Evolutionary conservation across 2,113 vertebrate species (phyloP), one percentile per base, ranked within the genome.

Genomic region (Sturnus vulgaris): DNA sequence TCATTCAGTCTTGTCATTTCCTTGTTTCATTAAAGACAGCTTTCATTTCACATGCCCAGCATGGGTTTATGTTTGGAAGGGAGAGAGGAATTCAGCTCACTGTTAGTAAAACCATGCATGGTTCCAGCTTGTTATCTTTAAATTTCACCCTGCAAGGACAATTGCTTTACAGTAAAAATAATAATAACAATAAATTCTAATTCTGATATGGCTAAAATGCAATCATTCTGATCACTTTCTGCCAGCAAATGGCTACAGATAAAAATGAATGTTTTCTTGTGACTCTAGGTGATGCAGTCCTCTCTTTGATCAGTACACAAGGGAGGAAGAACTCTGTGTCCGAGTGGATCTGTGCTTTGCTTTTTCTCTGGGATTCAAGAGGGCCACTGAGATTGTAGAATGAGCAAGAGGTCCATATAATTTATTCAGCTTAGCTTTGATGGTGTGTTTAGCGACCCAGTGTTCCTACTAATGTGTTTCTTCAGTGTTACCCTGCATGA

Each of bases 41-140:
- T 95, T 97, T 92, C 82, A 85, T 92, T 96, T 95, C 71, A 81
- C 46, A 90, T 44, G 50, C 84, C 37, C 94, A 95, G 71, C 88
- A 86, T 94, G 92, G 60, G 72, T 78, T 83, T 86, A 19, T 56
- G 47, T 92, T 86, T 69, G 71, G 79, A 87, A 30, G 11, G 3
- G 23, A 12, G 31, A 82, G 55, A 86, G 76, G 68, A 94, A 94
- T 93, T 86, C 50, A 59, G 23, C 42, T 79, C 70, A 42, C 84
- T 70, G 19, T 84, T 90, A 90, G 87, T 87, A 95, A 82, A 90
- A 42, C 42, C 12, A 2, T 64, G 50, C 21, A 66, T 49, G 42
- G 50, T 73, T 94, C 55, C 75, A 83, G 82, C 53, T 90, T 78
- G 57, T 83, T 94, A 82, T 91, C 77, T 90, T 93, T 94, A 95